Base-by-base conservation (phyloP, 92 coral and sea anemone species). In the Phenganax marumi region DNA sequence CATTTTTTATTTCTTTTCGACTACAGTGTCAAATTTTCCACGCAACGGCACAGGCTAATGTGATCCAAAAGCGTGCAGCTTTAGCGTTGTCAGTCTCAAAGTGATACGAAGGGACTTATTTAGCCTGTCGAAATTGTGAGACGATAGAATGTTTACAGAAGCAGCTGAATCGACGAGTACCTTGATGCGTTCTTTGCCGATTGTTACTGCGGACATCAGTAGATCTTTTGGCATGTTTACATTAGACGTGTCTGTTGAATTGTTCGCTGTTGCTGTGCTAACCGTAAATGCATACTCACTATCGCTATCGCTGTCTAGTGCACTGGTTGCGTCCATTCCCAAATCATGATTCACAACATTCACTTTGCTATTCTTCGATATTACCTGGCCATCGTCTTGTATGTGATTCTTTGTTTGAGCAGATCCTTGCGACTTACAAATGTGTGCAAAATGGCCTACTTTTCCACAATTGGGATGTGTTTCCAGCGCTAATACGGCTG, bases 1-100 rank as follows among this genome's bases (percentile, higher is more conserved):
- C 84, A 85, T 39, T 61, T 51, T 26, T 55, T 78, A 63, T 69
- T 54, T 79, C 54, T 70, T 50, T 26, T 78, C 70, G 53, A 78
- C 76, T 52, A 78, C 79, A 46, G 81, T 77, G 33, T 85, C 66
- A 80, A 85, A 85, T 85, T 85, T 85, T 65, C 85, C 80, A 54
- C 52, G 51, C 61, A 85, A 72, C 21, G 50, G 70, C 26, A 85
- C 81, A 33, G 85, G 83, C 25, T 52, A 57, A 13, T 73, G 48
- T 18, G 87, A 68, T 16, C 87, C 87, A 65, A 75, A 84, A 13
- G 83, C 84, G 43, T 21, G 65, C 17, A 84, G 25, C 17, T 60
- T 57, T 12, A 70, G 50, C 52, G 49, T 76, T 39, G 87, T 9
- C 14, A 53, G 54, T 24, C 48, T 39, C 70, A 84, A 52, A 2